A percentile compares a stretch with the other conserved stretches of the same genome.
phyloP scores from a whole-genome alignment of 2,888 invertebrate genomes.

The Lapara coniferarum region DNA sequence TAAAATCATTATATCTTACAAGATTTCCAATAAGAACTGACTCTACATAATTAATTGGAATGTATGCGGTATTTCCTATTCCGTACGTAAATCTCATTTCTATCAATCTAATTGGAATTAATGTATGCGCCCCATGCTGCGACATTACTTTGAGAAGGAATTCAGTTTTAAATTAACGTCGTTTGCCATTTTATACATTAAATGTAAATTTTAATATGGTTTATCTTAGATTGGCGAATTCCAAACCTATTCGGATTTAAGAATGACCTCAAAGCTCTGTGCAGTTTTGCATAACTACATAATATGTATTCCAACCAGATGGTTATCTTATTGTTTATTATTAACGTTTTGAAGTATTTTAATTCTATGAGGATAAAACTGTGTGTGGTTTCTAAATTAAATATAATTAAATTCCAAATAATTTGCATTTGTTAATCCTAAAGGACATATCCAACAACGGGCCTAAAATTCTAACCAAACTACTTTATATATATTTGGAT shows the following conservation, averaged over 20 bases:
- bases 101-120: slow-evolving; percentile 24
- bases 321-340: too few species aligned
- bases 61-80: slow-evolving; percentile 31
- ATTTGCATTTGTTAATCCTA: too few species aligned
- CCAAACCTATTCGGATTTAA: background rate
- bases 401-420: too few species aligned
- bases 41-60: slow-evolving; percentile 29
- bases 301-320: too few species aligned
- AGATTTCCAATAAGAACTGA: slow-evolving; percentile 8
- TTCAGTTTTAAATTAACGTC: background rate
- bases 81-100: slow-evolving; percentile 25
- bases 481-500: too few species aligned
- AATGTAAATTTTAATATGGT: background rate
- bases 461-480: too few species aligned
- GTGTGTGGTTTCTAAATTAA: too few species aligned
- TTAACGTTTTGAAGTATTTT: too few species aligned
- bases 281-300: too few species aligned
- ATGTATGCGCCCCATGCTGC: slow-evolving; percentile 16
- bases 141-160: slow-evolving; percentile 16
- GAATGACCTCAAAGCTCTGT: too few species aligned
- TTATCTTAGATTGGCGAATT: background rate
- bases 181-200: background rate
- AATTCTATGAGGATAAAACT: too few species aligned
- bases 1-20: background rate
- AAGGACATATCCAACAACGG: too few species aligned